These are phyloP conservation scores for Taenioides sp. DNA, from an alignment of 2,797 vertebrate species.

Conservation along the genomic window DNA sequence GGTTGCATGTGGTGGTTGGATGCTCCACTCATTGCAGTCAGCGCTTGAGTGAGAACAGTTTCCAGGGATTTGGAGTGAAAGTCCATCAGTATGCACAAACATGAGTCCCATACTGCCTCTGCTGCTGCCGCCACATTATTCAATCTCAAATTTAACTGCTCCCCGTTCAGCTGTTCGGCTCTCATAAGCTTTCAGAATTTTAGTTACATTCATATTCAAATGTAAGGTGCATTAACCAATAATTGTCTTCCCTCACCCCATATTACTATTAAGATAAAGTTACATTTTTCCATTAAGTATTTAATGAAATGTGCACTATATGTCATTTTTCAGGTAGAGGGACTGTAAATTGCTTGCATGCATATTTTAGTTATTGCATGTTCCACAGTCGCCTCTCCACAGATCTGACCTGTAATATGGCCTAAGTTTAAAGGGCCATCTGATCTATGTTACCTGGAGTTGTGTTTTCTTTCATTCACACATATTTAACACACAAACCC, in stretches of 20 bases:
- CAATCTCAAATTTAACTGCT: slow-evolving; percentile 40
- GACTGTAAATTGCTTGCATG: too few relatives aligned
- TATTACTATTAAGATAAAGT: background rate
- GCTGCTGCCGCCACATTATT: slow-evolving; percentile 44
- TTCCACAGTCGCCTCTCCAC: too few relatives aligned
- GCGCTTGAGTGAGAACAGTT: slow-evolving; percentile 47
- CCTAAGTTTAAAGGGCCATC: too few relatives aligned
- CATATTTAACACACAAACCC: too few relatives aligned
- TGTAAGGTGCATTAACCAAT: background rate
- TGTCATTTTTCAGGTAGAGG: too few relatives aligned
- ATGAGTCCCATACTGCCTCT: slow-evolving; percentile 20
- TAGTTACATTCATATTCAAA: background rate
- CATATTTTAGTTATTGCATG: too few relatives aligned
- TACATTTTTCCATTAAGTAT: background rate
- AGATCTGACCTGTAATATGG: too few relatives aligned
- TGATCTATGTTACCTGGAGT: background rate
- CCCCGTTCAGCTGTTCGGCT: slow-evolving; percentile 47
- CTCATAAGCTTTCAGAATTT: slow-evolving; percentile 30
- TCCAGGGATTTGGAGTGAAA: slow-evolving; percentile 47
- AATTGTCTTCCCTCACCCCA: background rate
- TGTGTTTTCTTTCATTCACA: too few relatives aligned
- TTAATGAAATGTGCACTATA: too few relatives aligned
- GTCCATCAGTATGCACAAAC: slow-evolving; percentile 51
- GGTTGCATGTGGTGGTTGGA: slow-evolving; percentile 29
- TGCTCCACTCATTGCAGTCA: slow-evolving; percentile 52